phyloP scores from a whole-genome alignment of 2,888 invertebrate species.

The Protonemura montana region DNA sequence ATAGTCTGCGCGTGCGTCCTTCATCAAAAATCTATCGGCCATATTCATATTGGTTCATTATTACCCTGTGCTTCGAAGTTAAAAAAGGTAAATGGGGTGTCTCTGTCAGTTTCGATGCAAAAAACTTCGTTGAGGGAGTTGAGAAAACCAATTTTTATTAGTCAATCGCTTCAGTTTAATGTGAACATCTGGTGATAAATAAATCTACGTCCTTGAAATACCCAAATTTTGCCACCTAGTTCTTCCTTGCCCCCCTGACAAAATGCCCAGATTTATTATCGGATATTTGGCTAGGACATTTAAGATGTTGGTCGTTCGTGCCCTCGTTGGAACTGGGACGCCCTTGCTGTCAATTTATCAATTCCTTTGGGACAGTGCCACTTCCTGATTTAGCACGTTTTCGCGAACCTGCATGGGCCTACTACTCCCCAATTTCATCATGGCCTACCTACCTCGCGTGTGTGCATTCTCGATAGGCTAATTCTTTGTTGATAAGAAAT shows the following conservation, averaged over 20 bases:
- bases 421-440: neutral
- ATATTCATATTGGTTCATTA: slow-evolving; percentile 62
- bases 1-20: slow-evolving; percentile 51
- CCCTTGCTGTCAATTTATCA: neutral
- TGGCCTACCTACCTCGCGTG: slow-evolving; percentile 12
- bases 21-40: slow-evolving; percentile 55
- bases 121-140: neutral
- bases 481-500: slow-evolving; percentile 1
- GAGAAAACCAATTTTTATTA: neutral
- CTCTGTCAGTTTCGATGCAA: neutral
- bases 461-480: neutral
- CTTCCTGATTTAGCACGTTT: neutral
- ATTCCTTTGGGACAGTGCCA: neutral
- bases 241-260: slow-evolving; percentile 23
- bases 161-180: neutral
- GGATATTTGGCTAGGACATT: neutral
- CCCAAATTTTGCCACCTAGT: slow-evolving; percentile 36
- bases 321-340: neutral
- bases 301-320: neutral
- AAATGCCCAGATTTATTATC: slow-evolving; percentile 24
- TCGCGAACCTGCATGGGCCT: neutral
- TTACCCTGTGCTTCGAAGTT: slow-evolving; percentile 57
- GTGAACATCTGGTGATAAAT: neutral
- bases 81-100: slow-evolving; percentile 53
- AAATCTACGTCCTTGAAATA: slow-evolving; percentile 15